Base-by-base conservation (phyloP, 2,888 invertebrate species). In the Globia sparganii region DNA sequence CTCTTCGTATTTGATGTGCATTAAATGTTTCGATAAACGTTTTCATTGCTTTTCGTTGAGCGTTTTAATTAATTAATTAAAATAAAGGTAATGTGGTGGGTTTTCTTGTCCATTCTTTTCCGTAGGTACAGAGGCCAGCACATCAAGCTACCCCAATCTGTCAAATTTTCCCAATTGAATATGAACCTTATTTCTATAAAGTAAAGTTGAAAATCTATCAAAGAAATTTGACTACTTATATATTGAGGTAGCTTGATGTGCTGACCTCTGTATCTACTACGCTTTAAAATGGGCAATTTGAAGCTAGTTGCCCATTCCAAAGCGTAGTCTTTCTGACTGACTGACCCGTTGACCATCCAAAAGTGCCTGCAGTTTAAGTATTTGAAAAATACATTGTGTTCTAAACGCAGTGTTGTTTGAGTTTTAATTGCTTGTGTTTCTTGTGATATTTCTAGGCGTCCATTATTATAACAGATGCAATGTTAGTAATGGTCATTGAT, bases 1-100 rank as follows among this genome's bases (percentile, higher is more conserved):
- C 77, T 66, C 53, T 67, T 53, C 53, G 18, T 61, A 66, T 46
- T 61, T 75, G 37, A 59, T 43, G 34, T 67, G 28, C 46, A 62
- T 56, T 66, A n/a, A 28, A 46, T 34, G 34, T 21, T 71, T 66
- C 43, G 13, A 64, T 67, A 28, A 73, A 67, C 15, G 37, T 25
- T 43, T 49, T 67, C 37, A 37, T n/a, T n/a, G 25, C 1, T 43
- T 72, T 53, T 61, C 34, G 28, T 28, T 37, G 37, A 2, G 25
- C 28, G 34, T 49, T 37, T n/a, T 28, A 6, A 59, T 76, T 49
- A 49, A 21, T 43, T n/a, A 62, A 62, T 75, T 61, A 25, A 21
- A 61, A 25, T 61, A 34, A 21, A 4, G 4, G 0, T 31, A 11
- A 34, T 9, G 1, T 6, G 9, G 25, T 61, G 34, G 11, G 34